Evolutionary conservation across 1,140 invertebrate genomes (phyloP).

Genomic region (Apis dorsata): DNA sequence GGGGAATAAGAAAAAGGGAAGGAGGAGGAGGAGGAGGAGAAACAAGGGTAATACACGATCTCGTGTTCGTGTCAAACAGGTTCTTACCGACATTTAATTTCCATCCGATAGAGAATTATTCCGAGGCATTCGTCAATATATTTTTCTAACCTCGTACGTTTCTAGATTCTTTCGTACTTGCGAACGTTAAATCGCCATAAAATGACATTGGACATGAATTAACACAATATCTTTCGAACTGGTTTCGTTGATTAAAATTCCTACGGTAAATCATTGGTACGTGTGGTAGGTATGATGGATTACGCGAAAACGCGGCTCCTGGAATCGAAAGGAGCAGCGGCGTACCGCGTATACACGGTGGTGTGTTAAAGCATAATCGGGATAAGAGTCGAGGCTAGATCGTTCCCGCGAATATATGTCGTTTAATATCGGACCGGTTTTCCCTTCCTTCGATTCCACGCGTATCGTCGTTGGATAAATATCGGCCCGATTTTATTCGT

Average conservation of each 20-base stretch:
- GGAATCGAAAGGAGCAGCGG: not conserved
- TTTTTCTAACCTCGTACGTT: not conserved
- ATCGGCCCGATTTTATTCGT: conserved; percentile 13
- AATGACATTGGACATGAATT: not conserved
- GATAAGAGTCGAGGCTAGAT: conserved; percentile 4
- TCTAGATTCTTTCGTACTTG: no score
- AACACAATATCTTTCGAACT: not conserved
- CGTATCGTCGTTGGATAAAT: conserved; percentile 16
- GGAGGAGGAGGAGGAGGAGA: not conserved
- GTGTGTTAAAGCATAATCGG: not conserved
- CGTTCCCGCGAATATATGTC: conserved; percentile 31
- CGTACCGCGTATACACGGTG: not conserved
- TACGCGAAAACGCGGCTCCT: conserved; percentile 32
- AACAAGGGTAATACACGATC: no score
- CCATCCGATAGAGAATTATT: not conserved
- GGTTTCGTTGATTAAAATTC: conserved; percentile 3
- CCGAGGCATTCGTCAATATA: not conserved
- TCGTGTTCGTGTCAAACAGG: not conserved
- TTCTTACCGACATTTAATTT: not conserved
- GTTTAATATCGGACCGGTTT: conserved; percentile 47
- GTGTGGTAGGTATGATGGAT: conserved; percentile 2
- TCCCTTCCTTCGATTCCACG: conserved; percentile 15
- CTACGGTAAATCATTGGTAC: not conserved
- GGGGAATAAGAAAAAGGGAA: not conserved
- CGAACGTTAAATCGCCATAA: not conserved